Evolutionary conservation across 2,888 invertebrate genomes (phyloP).

Genomic region (Volucella inflata): DNA sequence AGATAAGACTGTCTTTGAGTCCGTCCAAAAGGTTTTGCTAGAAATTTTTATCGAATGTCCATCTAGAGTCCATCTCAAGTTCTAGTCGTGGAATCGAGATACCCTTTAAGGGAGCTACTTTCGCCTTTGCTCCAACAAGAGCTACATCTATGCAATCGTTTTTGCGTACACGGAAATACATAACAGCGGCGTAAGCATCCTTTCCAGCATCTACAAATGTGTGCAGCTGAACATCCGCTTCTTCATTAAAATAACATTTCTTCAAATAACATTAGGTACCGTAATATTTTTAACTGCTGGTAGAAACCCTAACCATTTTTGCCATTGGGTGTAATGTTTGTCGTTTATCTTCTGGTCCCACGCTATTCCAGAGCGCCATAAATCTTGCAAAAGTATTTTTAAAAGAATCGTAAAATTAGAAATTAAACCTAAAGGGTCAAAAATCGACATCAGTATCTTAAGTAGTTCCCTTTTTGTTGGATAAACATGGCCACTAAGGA

Average conservation of each 20-base stretch:
- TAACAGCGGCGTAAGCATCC: constrained; percentile 21
- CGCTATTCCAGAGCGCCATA: background rate
- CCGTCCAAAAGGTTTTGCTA: constrained; percentile 17
- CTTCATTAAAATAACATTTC: background rate
- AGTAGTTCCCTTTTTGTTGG: background rate
- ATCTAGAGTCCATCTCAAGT: background rate
- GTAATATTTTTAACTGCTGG: no score
- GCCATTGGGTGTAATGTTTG: no score
- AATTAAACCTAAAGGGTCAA: background rate
- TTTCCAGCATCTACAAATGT: constrained; percentile 20
- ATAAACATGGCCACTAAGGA: background rate
- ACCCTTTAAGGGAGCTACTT: background rate
- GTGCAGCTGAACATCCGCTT: constrained; percentile 7
- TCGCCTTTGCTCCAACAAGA: background rate
- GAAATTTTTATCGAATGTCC: constrained; percentile 9
- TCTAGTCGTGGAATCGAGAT: constrained; percentile 14
- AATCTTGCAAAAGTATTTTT: background rate
- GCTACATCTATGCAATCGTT: background rate
- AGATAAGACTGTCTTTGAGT: constrained; percentile 34
- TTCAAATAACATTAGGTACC: background rate
- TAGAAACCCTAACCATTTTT: no score
- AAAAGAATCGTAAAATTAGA: background rate
- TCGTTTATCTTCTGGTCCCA: no score
- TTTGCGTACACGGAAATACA: background rate
- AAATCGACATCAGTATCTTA: no score